Evolutionary conservation across 2,888 invertebrate species (phyloP), one percentile per base, ranked within the genome.

Genomic region (Phaedon cochleariae): DNA sequence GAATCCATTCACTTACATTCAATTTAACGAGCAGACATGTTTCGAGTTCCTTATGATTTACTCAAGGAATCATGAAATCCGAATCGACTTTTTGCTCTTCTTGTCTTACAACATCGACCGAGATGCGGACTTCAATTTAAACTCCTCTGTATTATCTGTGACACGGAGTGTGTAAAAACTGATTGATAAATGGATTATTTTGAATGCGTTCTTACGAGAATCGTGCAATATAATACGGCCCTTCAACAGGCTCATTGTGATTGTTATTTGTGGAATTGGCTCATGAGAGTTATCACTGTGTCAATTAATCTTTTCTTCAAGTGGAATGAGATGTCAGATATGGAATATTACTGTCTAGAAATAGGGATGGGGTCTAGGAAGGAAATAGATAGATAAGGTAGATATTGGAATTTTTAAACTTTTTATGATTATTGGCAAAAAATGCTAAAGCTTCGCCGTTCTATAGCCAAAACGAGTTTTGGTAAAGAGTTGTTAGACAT

Each of bases 21-120:
- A 51, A 63, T 58, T 63, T 69, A 69, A 69, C 69, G 69, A 69
- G 69, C 62, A 63, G 63, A 65, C 62, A 67, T 69, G 63, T 58
- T 53, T 58, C 31, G 61, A 58, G 52, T 58, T 31, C 48, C 22
- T 52, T 65, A 59, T 65, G 65, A 65, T 65, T 65, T 62, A 65
- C 57, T 53, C 41, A 29, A 17, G 53, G 57, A 59, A 51, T 51
- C 51, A 51, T 9, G 21, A 51, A 21, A 51, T 51, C n/a, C 26
- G 22, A 51, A 26, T n/a, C 51, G n/a, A 12, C 15, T 51, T 51
- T 51, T 51, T 51, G 22, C 10, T 48, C 17, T 12, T 26, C 10
- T 26, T 51, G 18, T 21, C 21, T 49, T 21, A 49, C 49, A 49
- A 20, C 49, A 15, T 48, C 48, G 48, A 17, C n/a, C n/a, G n/a